Base-by-base conservation (phyloP, 2,888 invertebrate genomes). In the Drosophila mimica region DNA sequence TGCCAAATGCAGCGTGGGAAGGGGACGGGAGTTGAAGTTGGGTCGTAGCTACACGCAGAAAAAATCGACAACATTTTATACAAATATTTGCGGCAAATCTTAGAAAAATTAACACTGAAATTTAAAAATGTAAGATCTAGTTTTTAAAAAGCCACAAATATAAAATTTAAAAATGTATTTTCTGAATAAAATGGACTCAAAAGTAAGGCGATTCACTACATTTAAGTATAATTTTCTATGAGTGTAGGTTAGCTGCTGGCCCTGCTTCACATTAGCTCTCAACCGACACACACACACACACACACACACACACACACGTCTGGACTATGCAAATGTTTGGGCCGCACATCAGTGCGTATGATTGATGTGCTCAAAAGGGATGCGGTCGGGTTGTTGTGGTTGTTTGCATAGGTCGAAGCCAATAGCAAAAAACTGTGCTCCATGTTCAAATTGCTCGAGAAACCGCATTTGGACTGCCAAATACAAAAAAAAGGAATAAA, bases 351-450 rank as follows among this genome's bases (percentile, higher is more conserved):
- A 54, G 53, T 76, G 87, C 84, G 84, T 85, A 85, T 85, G 84
- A 85, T 85, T 88, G 84, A 85, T 85, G 87, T 86, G 87, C 69
- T 74, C 82, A 83, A 73, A 81, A 76, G 63, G 81, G 43, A 65
- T 61, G 38, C 54, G 66, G 58, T 43, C 56, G 58, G 70, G 68
- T 72, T 81, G 62, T 56, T 81, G 69, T 56, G 43, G 62, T n/a
- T 83, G 74, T 82, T 82, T 80, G 69, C 87, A 67, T 74, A 76
- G 81, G 74, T 74, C 74, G 52, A 53, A 62, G 48, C 48, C 78
- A 56, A 57, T 60, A n/a, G 57, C 11, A 58, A 63, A 56, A 43
- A 31, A 67, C 33, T 25, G 28, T 57, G 17, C 17, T 49, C 49
- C 33, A 8, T 48, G 31, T 40, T 54, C 56, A 52, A 60, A 70